A percentile compares a stretch with the other conserved stretches of the same genome.
Evolutionary conservation across 2,113 vertebrate species (phyloP).

Genomic region (Toxotes chatareus): DNA sequence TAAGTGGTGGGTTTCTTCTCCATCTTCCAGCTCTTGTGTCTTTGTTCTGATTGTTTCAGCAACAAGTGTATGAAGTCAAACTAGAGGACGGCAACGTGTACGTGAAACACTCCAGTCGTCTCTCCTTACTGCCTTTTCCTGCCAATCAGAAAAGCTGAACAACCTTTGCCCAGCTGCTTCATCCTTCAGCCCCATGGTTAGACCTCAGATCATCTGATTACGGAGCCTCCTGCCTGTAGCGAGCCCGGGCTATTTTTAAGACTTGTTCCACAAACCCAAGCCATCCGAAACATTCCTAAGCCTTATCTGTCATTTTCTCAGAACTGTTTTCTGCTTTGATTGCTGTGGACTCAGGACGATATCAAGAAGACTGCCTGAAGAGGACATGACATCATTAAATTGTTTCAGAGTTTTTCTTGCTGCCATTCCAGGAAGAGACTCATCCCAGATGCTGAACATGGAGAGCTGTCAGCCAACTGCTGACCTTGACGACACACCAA

Average conservation of each 20-base stretch:
- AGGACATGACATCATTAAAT: slow-evolving; percentile 63
- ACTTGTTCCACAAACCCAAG: slow-evolving; percentile 60
- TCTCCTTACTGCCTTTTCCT: slow-evolving; percentile 76
- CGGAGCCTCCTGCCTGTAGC: slow-evolving; percentile 20
- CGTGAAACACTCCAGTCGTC: slow-evolving; percentile 77
- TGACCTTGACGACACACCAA: slow-evolving; percentile 24
- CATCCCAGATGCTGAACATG: slow-evolving; percentile 19
- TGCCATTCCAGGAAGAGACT: slow-evolving; percentile 37
- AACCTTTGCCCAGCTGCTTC: slow-evolving; percentile 24
- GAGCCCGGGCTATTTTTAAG: slow-evolving; percentile 52
- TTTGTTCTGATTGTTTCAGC: slow-evolving; percentile 67
- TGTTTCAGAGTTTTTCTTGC: slow-evolving; percentile 40
- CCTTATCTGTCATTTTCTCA: slow-evolving; percentile 64
- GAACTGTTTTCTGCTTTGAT: slow-evolving; percentile 56
- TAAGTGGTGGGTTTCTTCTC: neutral
- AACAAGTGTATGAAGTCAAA: slow-evolving; percentile 83
- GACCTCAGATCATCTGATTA: neutral
- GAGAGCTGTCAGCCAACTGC: neutral
- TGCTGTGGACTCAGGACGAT: slow-evolving; percentile 43
- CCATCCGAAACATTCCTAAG: slow-evolving; percentile 65
- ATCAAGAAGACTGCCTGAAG: slow-evolving; percentile 58
- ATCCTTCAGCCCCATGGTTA: slow-evolving; percentile 17
- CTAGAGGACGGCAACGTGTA: slow-evolving; percentile 79
- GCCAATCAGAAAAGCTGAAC: slow-evolving; percentile 60
- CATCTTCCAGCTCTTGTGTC: slow-evolving; percentile 3